A percentile compares a stretch with the other conserved stretches of the same genome.
These are phyloP conservation scores for Oncorhynchus tshawytscha DNA, from an alignment of 2,113 vertebrate genomes.

Conservation along the genomic window DNA sequence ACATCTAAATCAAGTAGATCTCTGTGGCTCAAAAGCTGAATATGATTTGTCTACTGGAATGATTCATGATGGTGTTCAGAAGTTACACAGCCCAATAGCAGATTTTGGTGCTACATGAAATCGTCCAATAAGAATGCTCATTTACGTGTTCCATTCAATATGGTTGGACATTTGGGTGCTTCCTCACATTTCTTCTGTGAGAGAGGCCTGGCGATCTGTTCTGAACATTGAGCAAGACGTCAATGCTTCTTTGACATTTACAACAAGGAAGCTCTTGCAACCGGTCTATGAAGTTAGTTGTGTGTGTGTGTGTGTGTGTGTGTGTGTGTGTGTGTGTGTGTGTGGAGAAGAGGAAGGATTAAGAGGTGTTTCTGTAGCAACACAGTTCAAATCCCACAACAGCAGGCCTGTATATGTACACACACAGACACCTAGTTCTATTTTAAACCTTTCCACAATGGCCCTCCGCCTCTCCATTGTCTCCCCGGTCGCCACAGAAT, in stretches of 20 bases:
- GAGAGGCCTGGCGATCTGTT: not conserved
- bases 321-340: not conserved
- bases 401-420: conserved; percentile 21
- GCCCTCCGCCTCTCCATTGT: conserved; percentile 1
- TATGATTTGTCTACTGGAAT: no score
- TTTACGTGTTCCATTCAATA: no score
- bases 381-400: conserved; percentile 20
- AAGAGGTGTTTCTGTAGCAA: conserved; percentile 15
- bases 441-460: conserved; percentile 32
- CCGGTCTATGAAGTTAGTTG: no score
- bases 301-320: not conserved
- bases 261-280: no score
- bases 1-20: no score
- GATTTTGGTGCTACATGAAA: no score
- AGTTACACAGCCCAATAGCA: no score
- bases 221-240: not conserved
- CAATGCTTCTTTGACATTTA: not conserved
- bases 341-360: conserved; percentile 15
- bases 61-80: no score
- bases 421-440: conserved; percentile 2
- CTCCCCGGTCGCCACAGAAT: conserved; percentile 47
- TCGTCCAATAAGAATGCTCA: no score
- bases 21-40: no score
- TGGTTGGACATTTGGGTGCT: no score
- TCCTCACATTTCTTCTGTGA: no score